Base-by-base conservation (phyloP, 1,140 invertebrate species). In the Pantala flavescens region DNA sequence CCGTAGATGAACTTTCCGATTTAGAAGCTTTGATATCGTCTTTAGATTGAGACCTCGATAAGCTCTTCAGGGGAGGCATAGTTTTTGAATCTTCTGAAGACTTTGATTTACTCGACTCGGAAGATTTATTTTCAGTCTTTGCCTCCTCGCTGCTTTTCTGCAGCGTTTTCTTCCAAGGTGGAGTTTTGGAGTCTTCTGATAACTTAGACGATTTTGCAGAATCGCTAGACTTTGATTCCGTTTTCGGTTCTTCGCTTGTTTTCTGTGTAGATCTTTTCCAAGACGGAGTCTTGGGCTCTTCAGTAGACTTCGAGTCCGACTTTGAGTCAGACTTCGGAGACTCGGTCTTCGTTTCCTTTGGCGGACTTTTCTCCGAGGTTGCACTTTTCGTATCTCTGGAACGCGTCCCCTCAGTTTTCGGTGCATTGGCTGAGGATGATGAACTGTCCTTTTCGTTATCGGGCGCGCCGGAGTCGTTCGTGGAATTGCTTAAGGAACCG, bases 11-110 rank as follows among this genome's bases (percentile, higher is more conserved):
- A 43, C 73, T 76, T 55, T 76, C 24, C 0, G 77, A 43, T 16
- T 79, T 74, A 71, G 76, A 75, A 23, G 80, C 75, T 10, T 80
- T 76, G n/a, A 78, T 75, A 63, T 80, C 82, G 76, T 36, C 28
- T 9, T 2, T 5, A 36, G 28, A 36, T 36, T 36, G n/a, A n/a
- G n/a, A n/a, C n/a, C n/a, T 36, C 9, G 28, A 36, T 36, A 36
- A 5, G 28, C 28, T 36, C 28, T 36, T 36, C 28, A 36, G 28
- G 2, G 28, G 28, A 36, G 28, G 28, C 28, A 36, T 36, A 5
- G 28, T 36, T 36, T 36, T 36, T 5, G 28, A 36, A 5, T 36
- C 28, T 36, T 36, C 28, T 36, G 28, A 36, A 36, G 28, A 36
- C 28, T 5, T 36, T 2, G 28, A 2, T 36, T 36, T 36, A 36